Evolutionary conservation across 2,113 vertebrate genomes (phyloP).

Genomic region (Macquaria australasica): DNA sequence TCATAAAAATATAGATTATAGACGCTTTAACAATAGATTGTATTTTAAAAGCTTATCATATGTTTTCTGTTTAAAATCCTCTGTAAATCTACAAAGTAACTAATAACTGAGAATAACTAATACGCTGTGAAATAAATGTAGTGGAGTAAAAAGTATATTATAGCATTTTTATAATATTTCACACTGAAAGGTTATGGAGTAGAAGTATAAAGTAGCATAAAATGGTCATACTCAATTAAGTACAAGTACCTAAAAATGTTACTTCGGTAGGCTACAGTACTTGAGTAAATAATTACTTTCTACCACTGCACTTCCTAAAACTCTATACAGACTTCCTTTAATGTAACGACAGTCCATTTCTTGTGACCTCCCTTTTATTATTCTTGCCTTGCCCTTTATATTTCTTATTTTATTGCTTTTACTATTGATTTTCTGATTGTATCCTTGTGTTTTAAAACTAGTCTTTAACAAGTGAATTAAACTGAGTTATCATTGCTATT

Average conservation of each 20-base stretch:
- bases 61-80: neutral
- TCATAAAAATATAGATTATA: neutral
- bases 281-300: neutral
- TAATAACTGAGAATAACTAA: neutral
- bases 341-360: neutral
- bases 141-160: neutral
- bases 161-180: neutral
- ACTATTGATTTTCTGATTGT: constrained; percentile 12
- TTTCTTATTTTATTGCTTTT: neutral
- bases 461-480: neutral
- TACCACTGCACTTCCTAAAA: neutral
- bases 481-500: constrained; percentile 1
- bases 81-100: neutral
- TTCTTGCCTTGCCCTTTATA: neutral
- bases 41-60: neutral
- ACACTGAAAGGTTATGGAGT: neutral
- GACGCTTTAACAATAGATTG: neutral
- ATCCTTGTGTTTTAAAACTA: neutral
- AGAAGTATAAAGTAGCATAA: neutral
- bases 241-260: neutral
- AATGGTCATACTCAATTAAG: neutral
- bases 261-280: neutral
- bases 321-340: neutral
- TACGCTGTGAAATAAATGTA: neutral
- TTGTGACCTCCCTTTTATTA: neutral